Evolutionary conservation across 2,113 vertebrate genomes (phyloP), one percentile per base, ranked within the genome.

Genomic region (Scalopus aquaticus): DNA sequence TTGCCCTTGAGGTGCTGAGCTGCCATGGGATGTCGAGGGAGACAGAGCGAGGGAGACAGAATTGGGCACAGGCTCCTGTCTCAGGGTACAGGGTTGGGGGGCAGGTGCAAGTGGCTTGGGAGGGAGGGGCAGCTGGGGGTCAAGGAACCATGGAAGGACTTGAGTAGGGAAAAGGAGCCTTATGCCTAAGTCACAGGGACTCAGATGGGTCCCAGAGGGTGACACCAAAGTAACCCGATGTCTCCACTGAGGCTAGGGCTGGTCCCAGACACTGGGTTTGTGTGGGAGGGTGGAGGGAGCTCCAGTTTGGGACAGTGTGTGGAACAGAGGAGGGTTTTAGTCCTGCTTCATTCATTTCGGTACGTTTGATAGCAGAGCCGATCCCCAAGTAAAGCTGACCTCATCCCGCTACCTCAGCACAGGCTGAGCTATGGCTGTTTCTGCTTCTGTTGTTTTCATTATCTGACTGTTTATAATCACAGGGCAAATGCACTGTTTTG

Each of bases 1-100:
- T 0, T 9, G 10, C 24, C 81, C 44, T 56, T 1, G 0, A 56
- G 26, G 51, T 60, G 35, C 10, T 0, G 13, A 2, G 9, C 37
- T 81, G 11, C 11, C 0, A 2, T 15, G 9, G 46, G 60, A 87
- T 3, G 51, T 37, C 13, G 74, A 60, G 30, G 65, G 32, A 88
- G 80, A 70, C 37, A 42, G 17, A 28, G n/a, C 13, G 74, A 60
- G 30, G 65, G 32, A 88, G 80, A 70, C 37, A 42, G 17, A 28
- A 42, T 3, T 3, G 64, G 49, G 51, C 32, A 65, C 17, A 30
- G 62, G n/a, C 19, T 62, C 16, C 44, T 17, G 3, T 62, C 22
- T 9, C 51, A 58, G 88, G 11, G 20, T 15, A 6, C 10, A 10
- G 28, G 37, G 4, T 8, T 67, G 16, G 74, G 22, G 3, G 17